A percentile compares a stretch with the other conserved stretches of the same genome.
Conservation (phyloP, 1,140 invertebrate genomes). For the Episyrphus balteatus region DNA sequence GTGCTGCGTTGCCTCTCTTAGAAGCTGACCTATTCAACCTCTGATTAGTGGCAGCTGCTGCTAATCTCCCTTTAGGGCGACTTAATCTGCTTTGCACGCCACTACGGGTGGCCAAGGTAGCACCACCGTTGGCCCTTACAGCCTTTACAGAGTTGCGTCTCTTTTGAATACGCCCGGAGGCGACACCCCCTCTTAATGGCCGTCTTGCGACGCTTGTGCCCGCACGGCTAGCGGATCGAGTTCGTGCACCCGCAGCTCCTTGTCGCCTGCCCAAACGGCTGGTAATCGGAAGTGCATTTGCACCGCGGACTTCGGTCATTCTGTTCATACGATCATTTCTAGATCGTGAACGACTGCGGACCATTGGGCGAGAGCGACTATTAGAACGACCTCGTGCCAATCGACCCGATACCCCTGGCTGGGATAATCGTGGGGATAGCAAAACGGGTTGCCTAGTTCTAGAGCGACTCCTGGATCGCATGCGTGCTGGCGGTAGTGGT, state of each 20-base stretch:
- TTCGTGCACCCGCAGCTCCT: slow-evolving; percentile 1
- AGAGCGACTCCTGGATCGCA: slow-evolving; percentile 1
- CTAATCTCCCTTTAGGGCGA: slow-evolving; percentile 23
- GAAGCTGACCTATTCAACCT: slow-evolving; percentile 13
- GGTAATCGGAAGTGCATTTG: slow-evolving; percentile 14
- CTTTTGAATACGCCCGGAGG: slow-evolving; percentile 25
- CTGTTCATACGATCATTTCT: too few relatives aligned
- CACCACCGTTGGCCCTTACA: neutral
- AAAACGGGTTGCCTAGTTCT: neutral
- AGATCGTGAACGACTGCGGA: slow-evolving; percentile 4
- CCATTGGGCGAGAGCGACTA: slow-evolving; percentile 10
- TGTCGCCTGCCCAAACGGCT: slow-evolving; percentile 25
- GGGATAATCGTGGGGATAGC: slow-evolving; percentile 10
- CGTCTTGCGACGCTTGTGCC: too few relatives aligned
- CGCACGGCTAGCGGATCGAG: too few relatives aligned
- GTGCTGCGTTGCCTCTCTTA: slow-evolving; percentile 14
- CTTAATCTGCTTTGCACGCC: slow-evolving; percentile 13
- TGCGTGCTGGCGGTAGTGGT: neutral
- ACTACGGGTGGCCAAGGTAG: slow-evolving; percentile 11
- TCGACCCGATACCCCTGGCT: slow-evolving; percentile 5
- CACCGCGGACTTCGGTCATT: too few relatives aligned
- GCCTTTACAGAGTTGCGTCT: slow-evolving; percentile 16
- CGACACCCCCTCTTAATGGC: slow-evolving; percentile 15
- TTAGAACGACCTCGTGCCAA: slow-evolving; percentile 3
- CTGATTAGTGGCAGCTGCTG: neutral